Conservation (phyloP, 1,140 invertebrate genomes). For the Ericerus pela region DNA sequence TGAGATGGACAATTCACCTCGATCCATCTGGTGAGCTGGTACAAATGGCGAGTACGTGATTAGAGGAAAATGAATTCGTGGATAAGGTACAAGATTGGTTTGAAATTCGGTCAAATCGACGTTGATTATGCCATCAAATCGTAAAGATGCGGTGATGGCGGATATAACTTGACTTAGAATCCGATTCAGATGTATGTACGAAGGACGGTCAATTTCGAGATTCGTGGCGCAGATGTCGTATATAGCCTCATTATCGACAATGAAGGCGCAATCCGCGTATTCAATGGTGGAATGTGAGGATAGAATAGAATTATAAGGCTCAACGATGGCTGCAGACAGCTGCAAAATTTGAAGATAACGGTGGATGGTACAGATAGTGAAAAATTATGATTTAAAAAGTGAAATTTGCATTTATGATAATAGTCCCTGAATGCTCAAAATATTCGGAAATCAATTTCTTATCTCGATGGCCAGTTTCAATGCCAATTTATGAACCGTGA, state of each 20-base stretch:
- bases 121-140: not conserved
- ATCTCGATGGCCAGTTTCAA: not conserved
- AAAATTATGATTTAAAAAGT: too few species aligned
- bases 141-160: conserved; percentile 38
- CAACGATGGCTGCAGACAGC: conserved; percentile 76
- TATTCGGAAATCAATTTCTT: not conserved
- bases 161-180: conserved; percentile 39
- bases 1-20: conserved; percentile 53
- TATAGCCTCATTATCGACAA: conserved; percentile 59
- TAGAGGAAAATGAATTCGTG: conserved; percentile 46
- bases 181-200: conserved; percentile 42
- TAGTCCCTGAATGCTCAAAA: not conserved
- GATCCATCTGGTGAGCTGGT: conserved; percentile 64
- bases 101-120: conserved; percentile 8
- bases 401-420: not conserved
- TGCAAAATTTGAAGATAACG: conserved; percentile 25
- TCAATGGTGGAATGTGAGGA: conserved; percentile 65
- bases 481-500: not conserved
- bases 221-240: conserved; percentile 47
- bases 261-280: conserved; percentile 74
- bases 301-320: conserved; percentile 76
- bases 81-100: conserved; percentile 48
- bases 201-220: conserved; percentile 40
- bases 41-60: conserved; percentile 68
- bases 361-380: too few species aligned